Percentiles rank a stretch among this genome's conserved stretches.
These are phyloP conservation scores for Drosophila repletoides DNA, from an alignment of 1,140 invertebrate species.

Conservation along the genomic window DNA sequence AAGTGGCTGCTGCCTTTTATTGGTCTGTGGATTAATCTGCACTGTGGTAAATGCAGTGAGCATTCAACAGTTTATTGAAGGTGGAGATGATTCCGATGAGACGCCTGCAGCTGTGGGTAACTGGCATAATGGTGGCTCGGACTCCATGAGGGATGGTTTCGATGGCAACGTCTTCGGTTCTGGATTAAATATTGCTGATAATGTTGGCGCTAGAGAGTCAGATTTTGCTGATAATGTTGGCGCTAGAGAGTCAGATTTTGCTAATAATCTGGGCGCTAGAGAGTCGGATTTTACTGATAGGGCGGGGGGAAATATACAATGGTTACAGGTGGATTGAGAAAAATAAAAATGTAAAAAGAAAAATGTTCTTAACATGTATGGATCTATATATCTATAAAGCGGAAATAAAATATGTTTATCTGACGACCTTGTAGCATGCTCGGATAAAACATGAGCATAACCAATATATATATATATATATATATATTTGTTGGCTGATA, in stretches of 20 bases:
- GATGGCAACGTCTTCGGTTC: not conserved
- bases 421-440: slow-evolving; percentile 16
- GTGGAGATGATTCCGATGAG: not conserved
- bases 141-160: not conserved
- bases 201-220: too few species aligned
- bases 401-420: slow-evolving; percentile 21
- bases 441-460: not conserved
- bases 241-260: too few species aligned
- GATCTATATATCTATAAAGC: not conserved
- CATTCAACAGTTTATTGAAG: slow-evolving; percentile 25
- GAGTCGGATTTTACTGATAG: too few species aligned
- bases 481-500: slow-evolving; percentile 5
- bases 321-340: not conserved
- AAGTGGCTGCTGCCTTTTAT: slow-evolving; percentile 5
- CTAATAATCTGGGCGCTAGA: too few species aligned
- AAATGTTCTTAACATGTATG: not conserved
- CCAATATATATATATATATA: not conserved
- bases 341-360: not conserved
- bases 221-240: too few species aligned
- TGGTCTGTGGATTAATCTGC: slow-evolving; percentile 28
- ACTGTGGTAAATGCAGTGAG: not conserved
- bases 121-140: not conserved
- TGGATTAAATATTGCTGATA: not conserved
- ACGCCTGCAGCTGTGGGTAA: not conserved
- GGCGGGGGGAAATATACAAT: too few species aligned